These are phyloP conservation scores for Microctonus aethiopoides DNA, from an alignment of 2,888 invertebrate genomes.

Conservation along the genomic window DNA sequence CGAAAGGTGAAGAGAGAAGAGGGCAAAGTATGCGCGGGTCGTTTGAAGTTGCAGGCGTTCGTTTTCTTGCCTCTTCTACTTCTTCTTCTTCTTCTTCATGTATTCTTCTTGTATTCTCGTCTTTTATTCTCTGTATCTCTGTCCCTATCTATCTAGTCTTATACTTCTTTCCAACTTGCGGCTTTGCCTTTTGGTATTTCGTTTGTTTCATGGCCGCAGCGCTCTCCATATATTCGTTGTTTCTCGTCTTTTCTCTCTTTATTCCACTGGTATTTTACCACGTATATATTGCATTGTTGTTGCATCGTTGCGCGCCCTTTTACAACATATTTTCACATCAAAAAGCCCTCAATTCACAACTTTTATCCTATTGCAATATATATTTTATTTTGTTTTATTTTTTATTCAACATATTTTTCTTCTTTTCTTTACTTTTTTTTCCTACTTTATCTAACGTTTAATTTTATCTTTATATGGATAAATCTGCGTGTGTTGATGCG, in stretches of 20 bases:
- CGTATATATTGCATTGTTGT: conserved; percentile 31
- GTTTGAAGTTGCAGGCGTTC: conserved; percentile 62
- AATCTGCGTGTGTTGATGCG: background rate
- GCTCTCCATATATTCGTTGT: background rate
- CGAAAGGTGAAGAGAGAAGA: conserved; percentile 38
- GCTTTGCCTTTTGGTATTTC: conserved; percentile 55
- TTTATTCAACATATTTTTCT: background rate
- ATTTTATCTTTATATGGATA: background rate
- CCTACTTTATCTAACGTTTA: background rate
- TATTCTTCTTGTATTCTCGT: conserved; percentile 31
- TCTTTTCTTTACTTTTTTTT: background rate
- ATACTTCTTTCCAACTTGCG: conserved; percentile 40
- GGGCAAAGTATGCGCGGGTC: conserved; percentile 57
- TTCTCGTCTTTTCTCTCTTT: conserved; percentile 6
- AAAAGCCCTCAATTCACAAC: conserved; percentile 21
- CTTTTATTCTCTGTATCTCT: no score
- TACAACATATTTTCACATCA: conserved; percentile 28
- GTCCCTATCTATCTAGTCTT: conserved; percentile 7
- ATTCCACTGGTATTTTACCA: conserved; percentile 26
- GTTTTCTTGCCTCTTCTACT: conserved; percentile 47
- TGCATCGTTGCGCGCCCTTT: conserved; percentile 21
- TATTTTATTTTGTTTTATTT: conserved; percentile 3
- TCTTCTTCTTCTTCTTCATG: conserved; percentile 34
- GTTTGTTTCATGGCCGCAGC: conserved; percentile 47
- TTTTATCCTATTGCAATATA: conserved; percentile 1